Evolutionary conservation across 2,888 invertebrate species (phyloP).

Genomic region (Stictocephala bisonia): DNA sequence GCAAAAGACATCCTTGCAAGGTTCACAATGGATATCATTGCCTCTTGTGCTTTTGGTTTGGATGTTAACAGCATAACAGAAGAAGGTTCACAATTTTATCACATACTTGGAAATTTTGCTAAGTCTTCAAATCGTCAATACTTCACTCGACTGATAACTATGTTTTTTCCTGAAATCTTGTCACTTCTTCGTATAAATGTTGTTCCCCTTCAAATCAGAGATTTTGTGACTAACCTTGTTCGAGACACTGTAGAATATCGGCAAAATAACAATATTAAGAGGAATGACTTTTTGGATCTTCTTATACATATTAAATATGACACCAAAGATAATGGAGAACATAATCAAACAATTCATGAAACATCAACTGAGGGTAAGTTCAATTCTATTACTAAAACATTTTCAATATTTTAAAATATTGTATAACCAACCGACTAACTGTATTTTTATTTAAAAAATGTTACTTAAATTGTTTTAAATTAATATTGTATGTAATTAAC

Average conservation of each 20-base stretch:
- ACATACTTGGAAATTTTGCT: not conserved
- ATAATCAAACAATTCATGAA: too few relatives aligned
- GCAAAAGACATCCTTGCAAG: conserved; percentile 68
- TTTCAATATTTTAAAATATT: too few relatives aligned
- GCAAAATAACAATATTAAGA: conserved; percentile 4
- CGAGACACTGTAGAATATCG: conserved; percentile 14
- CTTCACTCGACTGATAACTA: not conserved
- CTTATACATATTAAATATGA: not conserved
- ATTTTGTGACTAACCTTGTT: conserved; percentile 18
- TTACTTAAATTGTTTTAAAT: too few relatives aligned
- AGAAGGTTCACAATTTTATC: conserved; percentile 66
- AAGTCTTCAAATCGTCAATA: not conserved
- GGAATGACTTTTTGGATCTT: conserved; percentile 27
- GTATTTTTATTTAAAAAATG: too few relatives aligned
- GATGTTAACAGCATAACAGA: conserved; percentile 68
- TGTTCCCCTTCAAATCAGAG: not conserved
- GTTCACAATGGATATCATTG: conserved; percentile 70
- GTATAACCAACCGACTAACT: too few relatives aligned
- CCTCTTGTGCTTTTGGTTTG: conserved; percentile 70
- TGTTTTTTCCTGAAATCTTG: not conserved
- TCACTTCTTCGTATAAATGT: not conserved
- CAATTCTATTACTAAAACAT: too few relatives aligned
- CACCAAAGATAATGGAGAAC: too few relatives aligned
- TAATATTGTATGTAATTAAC: too few relatives aligned
- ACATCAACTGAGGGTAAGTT: too few relatives aligned